phyloP scores from a whole-genome alignment of 2,888 invertebrate genomes.

The Diarsia brunnea region DNA sequence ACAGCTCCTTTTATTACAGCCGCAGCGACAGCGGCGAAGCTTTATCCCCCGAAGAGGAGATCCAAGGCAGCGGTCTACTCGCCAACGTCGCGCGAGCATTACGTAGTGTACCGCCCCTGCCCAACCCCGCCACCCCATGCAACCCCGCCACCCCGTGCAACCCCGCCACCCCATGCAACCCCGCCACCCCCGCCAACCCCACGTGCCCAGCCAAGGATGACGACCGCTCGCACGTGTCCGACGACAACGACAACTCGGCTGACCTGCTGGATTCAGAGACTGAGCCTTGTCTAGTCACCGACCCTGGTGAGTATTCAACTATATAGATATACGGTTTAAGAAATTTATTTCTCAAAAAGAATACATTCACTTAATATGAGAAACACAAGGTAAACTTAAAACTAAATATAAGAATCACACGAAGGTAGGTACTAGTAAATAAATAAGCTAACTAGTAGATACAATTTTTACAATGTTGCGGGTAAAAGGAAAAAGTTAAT shows the following conservation, averaged over 20 bases:
- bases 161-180: constrained; percentile 29
- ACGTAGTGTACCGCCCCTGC: constrained; percentile 73
- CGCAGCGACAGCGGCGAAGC: constrained; percentile 93
- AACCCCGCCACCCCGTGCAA: constrained; percentile 47
- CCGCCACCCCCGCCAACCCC: constrained; percentile 58
- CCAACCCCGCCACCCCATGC: constrained; percentile 57
- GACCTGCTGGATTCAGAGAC: constrained; percentile 96
- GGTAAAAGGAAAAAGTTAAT: too few relatives aligned
- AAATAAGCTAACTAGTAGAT: too few relatives aligned
- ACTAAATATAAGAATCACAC: too few relatives aligned
- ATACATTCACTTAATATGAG: too few relatives aligned
- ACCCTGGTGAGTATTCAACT: constrained; percentile 90
- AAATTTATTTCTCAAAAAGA: too few relatives aligned
- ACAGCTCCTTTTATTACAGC: too few relatives aligned
- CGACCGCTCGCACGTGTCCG: constrained; percentile 83
- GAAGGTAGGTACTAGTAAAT: too few relatives aligned
- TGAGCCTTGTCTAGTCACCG: constrained; percentile 95
- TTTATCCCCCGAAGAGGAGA: constrained; percentile 91
- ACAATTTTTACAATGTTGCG: too few relatives aligned
- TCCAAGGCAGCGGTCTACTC: constrained; percentile 88
- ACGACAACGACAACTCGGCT: constrained; percentile 93
- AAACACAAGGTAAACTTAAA: too few relatives aligned
- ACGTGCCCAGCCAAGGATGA: constrained; percentile 73
- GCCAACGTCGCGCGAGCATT: constrained; percentile 93
- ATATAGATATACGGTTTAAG: too few relatives aligned